A percentile compares a stretch with the other conserved stretches of the same genome.
These are phyloP conservation scores for Solea solea DNA, from an alignment of 2,113 vertebrate species.

Conservation along the genomic window DNA sequence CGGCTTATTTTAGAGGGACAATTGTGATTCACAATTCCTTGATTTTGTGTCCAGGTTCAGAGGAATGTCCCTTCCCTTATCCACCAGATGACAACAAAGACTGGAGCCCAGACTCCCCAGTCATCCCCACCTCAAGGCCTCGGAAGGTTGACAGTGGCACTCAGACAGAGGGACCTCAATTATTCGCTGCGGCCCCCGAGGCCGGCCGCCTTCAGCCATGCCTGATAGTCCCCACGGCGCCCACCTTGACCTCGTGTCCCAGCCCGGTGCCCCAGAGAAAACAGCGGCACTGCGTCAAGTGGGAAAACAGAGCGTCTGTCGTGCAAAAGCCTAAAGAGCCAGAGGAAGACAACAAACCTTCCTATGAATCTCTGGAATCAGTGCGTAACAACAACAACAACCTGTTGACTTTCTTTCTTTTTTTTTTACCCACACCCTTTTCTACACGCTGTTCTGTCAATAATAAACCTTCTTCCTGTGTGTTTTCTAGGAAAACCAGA, in stretches of 20 bases:
- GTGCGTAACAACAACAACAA: constrained; percentile 66
- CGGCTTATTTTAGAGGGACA: no score
- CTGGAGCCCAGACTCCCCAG: constrained; percentile 87
- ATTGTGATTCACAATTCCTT: background rate
- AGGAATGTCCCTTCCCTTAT: constrained; percentile 86
- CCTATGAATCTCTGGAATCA: constrained; percentile 86
- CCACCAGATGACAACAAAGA: constrained; percentile 86
- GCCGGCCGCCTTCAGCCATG: constrained; percentile 68
- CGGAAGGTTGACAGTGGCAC: constrained; percentile 84
- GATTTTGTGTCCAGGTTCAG: constrained; percentile 76
- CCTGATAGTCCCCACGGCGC: constrained; percentile 65
- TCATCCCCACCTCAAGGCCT: constrained; percentile 76
- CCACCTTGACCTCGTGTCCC: constrained; percentile 82
- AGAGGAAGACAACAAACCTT: constrained; percentile 80
- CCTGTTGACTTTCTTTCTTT: no score
- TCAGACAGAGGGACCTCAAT: constrained; percentile 86
- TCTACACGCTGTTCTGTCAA: background rate
- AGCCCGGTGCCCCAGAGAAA: constrained; percentile 89
- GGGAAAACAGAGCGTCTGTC: constrained; percentile 90
- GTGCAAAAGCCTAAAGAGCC: constrained; percentile 83
- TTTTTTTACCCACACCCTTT: no score
- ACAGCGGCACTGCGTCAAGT: constrained; percentile 89
- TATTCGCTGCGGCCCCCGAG: constrained; percentile 53
- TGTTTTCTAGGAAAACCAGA: constrained; percentile 85
- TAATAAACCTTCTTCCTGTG: background rate